Base-by-base conservation (phyloP, 2,888 invertebrate genomes). In the Caenorhabditis sp. region DNA sequence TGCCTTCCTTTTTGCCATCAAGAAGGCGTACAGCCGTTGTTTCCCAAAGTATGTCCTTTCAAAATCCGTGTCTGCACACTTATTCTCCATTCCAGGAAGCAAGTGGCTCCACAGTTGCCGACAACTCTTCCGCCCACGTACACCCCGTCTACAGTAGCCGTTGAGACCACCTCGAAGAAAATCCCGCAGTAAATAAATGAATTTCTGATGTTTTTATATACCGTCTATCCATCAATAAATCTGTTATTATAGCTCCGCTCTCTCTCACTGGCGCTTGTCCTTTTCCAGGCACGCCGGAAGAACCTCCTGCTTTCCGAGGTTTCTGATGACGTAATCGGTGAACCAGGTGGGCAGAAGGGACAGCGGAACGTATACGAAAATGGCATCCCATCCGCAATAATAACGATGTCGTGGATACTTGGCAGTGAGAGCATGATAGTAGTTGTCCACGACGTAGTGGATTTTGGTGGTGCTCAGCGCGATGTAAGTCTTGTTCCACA, bases 351-450 rank as follows among this genome's bases (percentile, higher is more conserved):
- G 86, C 43, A 83, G 37, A 22, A 84, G 77, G 9, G 82, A 81
- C 20, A 85, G 39, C 15, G 86, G 85, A 37, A 86, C 83, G 66
- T 72, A 86, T 46, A 84, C 79, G 32, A 86, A 77, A 37, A 83
- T 77, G 5, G 87, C 79, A 53, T 84, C 85, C 79, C 80, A 84
- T 15, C 87, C 87, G 63, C 84, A 84, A 22, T 79, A 82, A 59
- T 87, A 87, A 11, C 84, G 73, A 58, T 70, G 65, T 22, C 85
- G 61, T 22, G 86, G 85, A 61, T 61, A 85, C 27, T 70, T 73
- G 11, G 85, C 84, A n/a, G 85, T 85, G n/a, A 87, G 52, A 11
- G 86, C 87, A 41, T 87, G 86, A 63, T 79, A 86, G 70, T 87
- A 87, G 70, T 80, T 82, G 70, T 87, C 85, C 35, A 86, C 84